These are phyloP conservation scores for Trissolcus japonicus DNA, from an alignment of 2,888 invertebrate genomes.

Conservation along the genomic window DNA sequence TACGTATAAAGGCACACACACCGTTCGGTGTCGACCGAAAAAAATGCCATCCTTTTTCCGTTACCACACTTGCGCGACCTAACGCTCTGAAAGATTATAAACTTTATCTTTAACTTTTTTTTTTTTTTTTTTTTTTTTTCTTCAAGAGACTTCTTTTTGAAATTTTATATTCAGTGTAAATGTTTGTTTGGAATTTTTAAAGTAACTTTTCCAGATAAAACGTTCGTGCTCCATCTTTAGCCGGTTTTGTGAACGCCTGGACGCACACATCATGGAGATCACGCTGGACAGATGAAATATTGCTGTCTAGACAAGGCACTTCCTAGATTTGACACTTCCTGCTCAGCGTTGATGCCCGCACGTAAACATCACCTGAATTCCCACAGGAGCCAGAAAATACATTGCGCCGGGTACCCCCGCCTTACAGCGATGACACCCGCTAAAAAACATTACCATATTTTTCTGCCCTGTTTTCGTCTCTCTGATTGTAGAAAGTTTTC, in stretches of 20 bases:
- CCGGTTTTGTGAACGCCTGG: slow-evolving; percentile 61
- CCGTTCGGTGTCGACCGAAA: slow-evolving; percentile 29
- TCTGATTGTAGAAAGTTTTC: slow-evolving; percentile 41
- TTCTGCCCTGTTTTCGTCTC: slow-evolving; percentile 43
- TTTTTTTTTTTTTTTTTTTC: not conserved
- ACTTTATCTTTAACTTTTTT: too few species aligned
- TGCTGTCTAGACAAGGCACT: slow-evolving; percentile 63
- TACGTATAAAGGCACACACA: slow-evolving; percentile 42
- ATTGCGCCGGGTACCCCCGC: slow-evolving; percentile 30
- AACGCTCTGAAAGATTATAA: too few species aligned
- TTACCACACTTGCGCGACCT: not conserved
- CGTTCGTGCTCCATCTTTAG: not conserved
- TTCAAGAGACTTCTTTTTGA: not conserved
- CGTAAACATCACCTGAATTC: slow-evolving; percentile 60
- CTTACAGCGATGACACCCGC: not conserved
- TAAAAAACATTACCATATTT: slow-evolving; percentile 64
- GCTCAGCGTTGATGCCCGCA: slow-evolving; percentile 50
- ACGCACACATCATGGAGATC: slow-evolving; percentile 68
- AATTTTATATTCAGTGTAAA: not conserved
- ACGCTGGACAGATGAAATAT: slow-evolving; percentile 73
- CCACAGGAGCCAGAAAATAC: slow-evolving; percentile 63
- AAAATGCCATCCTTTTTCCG: slow-evolving; percentile 17
- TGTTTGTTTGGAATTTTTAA: not conserved
- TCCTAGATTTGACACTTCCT: slow-evolving; percentile 68
- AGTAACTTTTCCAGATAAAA: too few species aligned